These are phyloP conservation scores for Tenthredo distinguenda DNA, from an alignment of 2,888 invertebrate genomes.

Conservation along the genomic window DNA sequence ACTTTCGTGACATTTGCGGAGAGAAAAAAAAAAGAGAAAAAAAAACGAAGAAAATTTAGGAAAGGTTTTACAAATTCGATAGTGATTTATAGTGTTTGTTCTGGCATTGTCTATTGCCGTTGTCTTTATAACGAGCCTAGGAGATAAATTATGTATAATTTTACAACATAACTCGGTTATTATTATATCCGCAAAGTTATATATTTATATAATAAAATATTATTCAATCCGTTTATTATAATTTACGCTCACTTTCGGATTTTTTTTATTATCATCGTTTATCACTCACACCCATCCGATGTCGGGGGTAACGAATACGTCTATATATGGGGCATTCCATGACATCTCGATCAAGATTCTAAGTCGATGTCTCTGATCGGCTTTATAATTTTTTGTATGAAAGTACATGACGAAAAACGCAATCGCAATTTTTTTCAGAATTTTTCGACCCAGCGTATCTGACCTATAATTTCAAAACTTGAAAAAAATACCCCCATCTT, in stretches of 20 bases:
- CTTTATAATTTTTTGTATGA: too few relatives aligned
- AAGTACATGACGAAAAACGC: too few relatives aligned
- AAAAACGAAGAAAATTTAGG: background rate
- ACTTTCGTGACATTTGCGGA: too few relatives aligned
- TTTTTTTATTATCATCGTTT: background rate
- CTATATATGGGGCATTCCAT: too few relatives aligned
- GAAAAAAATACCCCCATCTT: too few relatives aligned
- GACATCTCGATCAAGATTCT: too few relatives aligned
- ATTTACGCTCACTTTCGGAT: background rate
- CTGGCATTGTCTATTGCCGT: constrained; percentile 27
- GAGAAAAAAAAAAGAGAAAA: background rate
- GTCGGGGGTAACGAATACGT: too few relatives aligned
- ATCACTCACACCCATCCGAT: background rate
- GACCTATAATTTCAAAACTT: too few relatives aligned
- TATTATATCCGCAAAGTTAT: background rate
- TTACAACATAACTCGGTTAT: background rate
- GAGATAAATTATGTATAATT: background rate
- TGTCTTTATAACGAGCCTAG: constrained; percentile 12
- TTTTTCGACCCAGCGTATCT: too few relatives aligned
- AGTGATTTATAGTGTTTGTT: constrained; percentile 27
- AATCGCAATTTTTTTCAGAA: too few relatives aligned
- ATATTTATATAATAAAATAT: background rate
- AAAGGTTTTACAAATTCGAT: background rate
- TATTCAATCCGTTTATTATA: background rate
- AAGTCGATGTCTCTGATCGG: too few relatives aligned